Percentiles rank a stretch among this genome's conserved stretches.
Conservation (phyloP, 2,797 vertebrate genomes). For the Coregonus sp. region DNA sequence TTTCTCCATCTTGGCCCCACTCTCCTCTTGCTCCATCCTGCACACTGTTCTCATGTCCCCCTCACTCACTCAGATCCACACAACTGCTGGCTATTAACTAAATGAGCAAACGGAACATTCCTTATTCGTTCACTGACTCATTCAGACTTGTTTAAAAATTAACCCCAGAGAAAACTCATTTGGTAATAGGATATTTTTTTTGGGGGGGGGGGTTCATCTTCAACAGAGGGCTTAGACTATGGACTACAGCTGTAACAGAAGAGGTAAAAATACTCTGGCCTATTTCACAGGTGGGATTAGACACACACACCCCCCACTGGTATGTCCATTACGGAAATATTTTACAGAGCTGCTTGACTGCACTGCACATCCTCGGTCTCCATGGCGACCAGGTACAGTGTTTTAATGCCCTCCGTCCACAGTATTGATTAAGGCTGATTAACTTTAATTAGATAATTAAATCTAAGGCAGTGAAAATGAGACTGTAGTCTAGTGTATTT, state of each 20-base stretch:
- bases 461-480: no score
- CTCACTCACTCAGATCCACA: conserved; percentile 5
- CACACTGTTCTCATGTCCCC: not conserved
- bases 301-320: not conserved
- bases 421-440: not conserved
- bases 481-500: no score
- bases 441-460: no score
- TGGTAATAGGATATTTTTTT: not conserved
- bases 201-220: not conserved
- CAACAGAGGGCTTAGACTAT: not conserved
- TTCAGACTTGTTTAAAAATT: conserved; percentile 14
- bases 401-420: not conserved
- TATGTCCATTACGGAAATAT: no score
- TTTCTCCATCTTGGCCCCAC: not conserved
- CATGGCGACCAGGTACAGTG: not conserved
- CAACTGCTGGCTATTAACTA: conserved; percentile 19
- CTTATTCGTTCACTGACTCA: conserved; percentile 23
- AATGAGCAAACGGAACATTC: not conserved
- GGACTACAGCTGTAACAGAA: not conserved
- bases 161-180: not conserved
- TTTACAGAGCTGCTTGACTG: no score
- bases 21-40: not conserved
- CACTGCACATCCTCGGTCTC: no score
- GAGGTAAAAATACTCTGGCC: not conserved
- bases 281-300: not conserved